Evolutionary conservation across 2,888 invertebrate genomes (phyloP).

Genomic region (Sicus ferrugineus): DNA sequence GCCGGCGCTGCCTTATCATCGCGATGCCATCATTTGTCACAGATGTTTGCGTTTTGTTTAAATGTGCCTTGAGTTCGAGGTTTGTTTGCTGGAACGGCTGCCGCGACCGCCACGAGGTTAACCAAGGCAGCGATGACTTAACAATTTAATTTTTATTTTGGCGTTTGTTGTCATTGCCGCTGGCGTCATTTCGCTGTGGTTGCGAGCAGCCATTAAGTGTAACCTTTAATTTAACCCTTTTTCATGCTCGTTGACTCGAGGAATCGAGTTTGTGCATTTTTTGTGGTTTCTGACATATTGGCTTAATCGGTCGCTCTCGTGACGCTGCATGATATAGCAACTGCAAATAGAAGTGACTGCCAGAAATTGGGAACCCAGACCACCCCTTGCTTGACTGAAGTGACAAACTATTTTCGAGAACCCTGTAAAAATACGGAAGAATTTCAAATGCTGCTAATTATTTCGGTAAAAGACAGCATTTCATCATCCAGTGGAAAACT

Average conservation of each 20-base stretch:
- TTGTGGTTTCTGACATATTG: conserved; percentile 20
- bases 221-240: conserved; percentile 26
- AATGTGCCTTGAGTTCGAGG: conserved; percentile 28
- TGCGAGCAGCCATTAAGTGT: conserved; percentile 27
- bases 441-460: no score
- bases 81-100: neutral
- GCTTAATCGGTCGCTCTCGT: conserved; percentile 8
- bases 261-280: conserved; percentile 13
- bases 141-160: conserved; percentile 16
- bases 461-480: no score
- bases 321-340: conserved; percentile 3
- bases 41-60: conserved; percentile 53
- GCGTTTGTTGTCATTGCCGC: neutral
- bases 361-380: neutral
- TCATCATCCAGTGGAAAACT: no score
- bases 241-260: conserved; percentile 22
- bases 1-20: conserved; percentile 47
- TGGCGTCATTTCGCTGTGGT: conserved; percentile 15
- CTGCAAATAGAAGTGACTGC: neutral
- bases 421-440: no score
- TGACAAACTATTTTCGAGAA: no score
- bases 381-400: no score
- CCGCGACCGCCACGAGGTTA: neutral
- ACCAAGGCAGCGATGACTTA: conserved; percentile 13
- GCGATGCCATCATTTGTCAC: conserved; percentile 57